Base-by-base conservation (phyloP, 53 echinoderm and acorn worm species). In the Arbacia lixula region DNA sequence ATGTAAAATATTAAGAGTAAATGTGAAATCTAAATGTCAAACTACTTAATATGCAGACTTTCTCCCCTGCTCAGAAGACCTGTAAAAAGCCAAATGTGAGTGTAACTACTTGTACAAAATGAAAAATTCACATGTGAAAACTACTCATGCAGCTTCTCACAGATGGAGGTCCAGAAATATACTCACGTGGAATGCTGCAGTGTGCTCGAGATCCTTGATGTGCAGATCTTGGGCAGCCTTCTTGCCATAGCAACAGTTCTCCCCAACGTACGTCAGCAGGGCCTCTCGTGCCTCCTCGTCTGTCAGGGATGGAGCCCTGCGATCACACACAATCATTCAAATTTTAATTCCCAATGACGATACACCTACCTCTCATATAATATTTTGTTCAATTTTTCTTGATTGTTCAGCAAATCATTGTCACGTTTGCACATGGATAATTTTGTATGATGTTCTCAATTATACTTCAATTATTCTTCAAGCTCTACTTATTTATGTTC, bases 121-220 rank as follows among this genome's bases (percentile, higher is more conserved):
- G 14, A n/a, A n/a, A n/a, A n/a, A n/a, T n/a, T n/a, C n/a, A n/a
- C n/a, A n/a, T n/a, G n/a, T n/a, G n/a, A n/a, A n/a, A n/a, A n/a
- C n/a, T n/a, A n/a, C n/a, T n/a, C n/a, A n/a, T n/a, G n/a, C n/a
- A n/a, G n/a, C n/a, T n/a, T n/a, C n/a, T n/a, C n/a, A n/a, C n/a
- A n/a, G n/a, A n/a, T n/a, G n/a, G n/a, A n/a, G n/a, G n/a, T 10
- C 14, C 46, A 46, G 8, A 46, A 10, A 46, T 46, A 46, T 19
- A 60, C 97, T 96, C 90, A 96, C 97, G 90, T 96, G 97, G 60
- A 96, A 96, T 43, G 97, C 97, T 53, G 91, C 90, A 21, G 97
- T 89, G 60, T 93, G 97, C 4, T 37, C 84, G 53, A 96, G 91
- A 43, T 96, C 93, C 14, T 81, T 91, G 66, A 96, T 66, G 36